Evolutionary conservation across 1,140 invertebrate species (phyloP).

Genomic region (Paraescarpia echinospica): DNA sequence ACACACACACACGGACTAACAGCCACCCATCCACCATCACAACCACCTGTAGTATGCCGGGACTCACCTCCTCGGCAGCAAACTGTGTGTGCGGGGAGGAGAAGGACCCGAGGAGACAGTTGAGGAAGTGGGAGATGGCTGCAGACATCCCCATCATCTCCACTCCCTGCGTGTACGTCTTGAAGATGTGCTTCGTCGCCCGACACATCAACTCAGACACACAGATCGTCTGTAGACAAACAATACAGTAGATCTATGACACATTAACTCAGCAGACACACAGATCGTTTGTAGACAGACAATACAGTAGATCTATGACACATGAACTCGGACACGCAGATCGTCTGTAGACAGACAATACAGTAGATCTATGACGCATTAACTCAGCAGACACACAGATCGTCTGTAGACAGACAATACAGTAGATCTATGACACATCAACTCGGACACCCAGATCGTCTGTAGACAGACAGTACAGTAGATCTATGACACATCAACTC

Average conservation of each 20-base stretch:
- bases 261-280: conserved; percentile 52
- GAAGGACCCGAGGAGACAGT: conserved; percentile 75
- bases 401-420: no score
- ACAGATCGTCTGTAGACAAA: conserved; percentile 71
- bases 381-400: no score
- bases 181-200: conserved; percentile 91
- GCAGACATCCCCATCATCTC: conserved; percentile 86
- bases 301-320: background rate
- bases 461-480: background rate
- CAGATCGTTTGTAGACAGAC: conserved; percentile 3
- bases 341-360: background rate
- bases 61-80: conserved; percentile 66
- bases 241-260: background rate
- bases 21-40: no score
- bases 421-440: no score
- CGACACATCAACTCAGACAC: conserved; percentile 84
- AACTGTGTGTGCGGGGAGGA: conserved; percentile 48
- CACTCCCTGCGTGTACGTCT: conserved; percentile 83
- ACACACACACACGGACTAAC: no score
- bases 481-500: no score
- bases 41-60: no score
- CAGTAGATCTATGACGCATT: no score
- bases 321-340: no score
- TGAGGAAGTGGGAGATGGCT: conserved; percentile 92
- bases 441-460: no score